phyloP scores from a whole-genome alignment of 2,888 invertebrate species.

The Phengaris arion region DNA sequence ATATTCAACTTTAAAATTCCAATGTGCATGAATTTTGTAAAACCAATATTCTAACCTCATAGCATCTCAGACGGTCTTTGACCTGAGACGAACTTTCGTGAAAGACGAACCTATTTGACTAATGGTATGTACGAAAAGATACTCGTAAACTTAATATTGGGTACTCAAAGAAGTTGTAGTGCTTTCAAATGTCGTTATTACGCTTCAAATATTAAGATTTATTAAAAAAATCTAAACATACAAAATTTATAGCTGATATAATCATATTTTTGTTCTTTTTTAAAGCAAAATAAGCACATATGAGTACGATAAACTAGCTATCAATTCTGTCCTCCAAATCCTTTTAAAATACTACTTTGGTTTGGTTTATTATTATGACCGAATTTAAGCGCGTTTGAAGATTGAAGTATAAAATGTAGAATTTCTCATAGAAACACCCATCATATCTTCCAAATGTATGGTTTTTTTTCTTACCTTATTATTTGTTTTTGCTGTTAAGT shows the following conservation, averaged over 20 bases:
- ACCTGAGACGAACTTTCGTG: slow-evolving; percentile 6
- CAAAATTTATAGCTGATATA: too few species aligned
- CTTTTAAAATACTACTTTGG: too few species aligned
- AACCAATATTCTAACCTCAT: slow-evolving; percentile 2
- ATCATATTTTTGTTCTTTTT: too few species aligned
- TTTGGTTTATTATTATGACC: too few species aligned
- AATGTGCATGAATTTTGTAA: slow-evolving; percentile 18
- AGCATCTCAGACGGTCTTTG: slow-evolving; percentile 22
- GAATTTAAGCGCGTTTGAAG: too few species aligned
- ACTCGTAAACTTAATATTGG: slow-evolving; percentile 1
- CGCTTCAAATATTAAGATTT: not conserved
- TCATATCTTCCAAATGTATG: too few species aligned
- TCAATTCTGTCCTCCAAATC: too few species aligned
- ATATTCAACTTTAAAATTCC: not conserved
- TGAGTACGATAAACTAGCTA: too few species aligned
- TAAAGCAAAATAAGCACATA: too few species aligned
- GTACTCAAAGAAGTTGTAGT: not conserved
- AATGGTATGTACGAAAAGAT: slow-evolving; percentile 7
- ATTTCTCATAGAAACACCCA: too few species aligned
- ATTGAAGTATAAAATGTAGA: too few species aligned
- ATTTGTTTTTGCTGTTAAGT: not conserved
- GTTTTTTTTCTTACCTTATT: not conserved
- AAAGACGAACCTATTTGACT: slow-evolving; percentile 15
- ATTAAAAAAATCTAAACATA: too few species aligned
- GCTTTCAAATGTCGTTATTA: not conserved